Percentiles rank a stretch among this genome's conserved stretches.
phyloP scores from a whole-genome alignment of 2,797 vertebrate species.

The Clarias laeviceps region DNA sequence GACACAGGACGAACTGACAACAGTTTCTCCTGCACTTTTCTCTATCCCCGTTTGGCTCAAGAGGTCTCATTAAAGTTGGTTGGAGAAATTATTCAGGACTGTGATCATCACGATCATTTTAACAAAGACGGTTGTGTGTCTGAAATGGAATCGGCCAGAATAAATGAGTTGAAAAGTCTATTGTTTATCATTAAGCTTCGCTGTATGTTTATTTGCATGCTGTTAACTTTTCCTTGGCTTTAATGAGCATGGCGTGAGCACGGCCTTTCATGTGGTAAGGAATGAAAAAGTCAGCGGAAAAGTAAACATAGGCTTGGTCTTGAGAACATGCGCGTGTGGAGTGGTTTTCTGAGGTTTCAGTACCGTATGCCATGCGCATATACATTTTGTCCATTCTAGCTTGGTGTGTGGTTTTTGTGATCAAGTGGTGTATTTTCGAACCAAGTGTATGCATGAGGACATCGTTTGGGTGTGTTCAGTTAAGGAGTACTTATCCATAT shows the following conservation, averaged over 20 bases:
- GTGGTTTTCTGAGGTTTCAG: constrained; percentile 3
- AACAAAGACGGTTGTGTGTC: neutral
- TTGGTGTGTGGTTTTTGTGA: constrained; percentile 8
- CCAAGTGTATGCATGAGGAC: constrained; percentile 19
- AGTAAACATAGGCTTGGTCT: constrained; percentile 39
- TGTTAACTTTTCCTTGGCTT: constrained; percentile 59
- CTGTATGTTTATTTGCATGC: constrained; percentile 44
- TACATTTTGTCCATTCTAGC: constrained; percentile 13
- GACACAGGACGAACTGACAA: constrained; percentile 31
- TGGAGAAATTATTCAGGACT: constrained; percentile 20
- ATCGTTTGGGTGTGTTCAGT: constrained; percentile 3
- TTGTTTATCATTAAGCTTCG: constrained; percentile 43
- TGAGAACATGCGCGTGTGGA: constrained; percentile 40
- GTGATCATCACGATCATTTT: neutral
- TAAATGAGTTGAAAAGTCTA: constrained; percentile 30
- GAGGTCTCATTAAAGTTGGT: neutral
- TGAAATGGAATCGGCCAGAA: neutral
- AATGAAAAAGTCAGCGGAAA: constrained; percentile 51
- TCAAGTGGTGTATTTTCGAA: constrained; percentile 21
- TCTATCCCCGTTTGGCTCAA: neutral
- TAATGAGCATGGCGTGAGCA: constrained; percentile 59
- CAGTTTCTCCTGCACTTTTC: constrained; percentile 14
- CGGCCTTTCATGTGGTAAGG: constrained; percentile 61
- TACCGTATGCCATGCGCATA: neutral
- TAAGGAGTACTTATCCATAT: neutral